These are phyloP conservation scores for Anoplopoma fimbria DNA, from an alignment of 2,113 vertebrate species.

Conservation along the genomic window DNA sequence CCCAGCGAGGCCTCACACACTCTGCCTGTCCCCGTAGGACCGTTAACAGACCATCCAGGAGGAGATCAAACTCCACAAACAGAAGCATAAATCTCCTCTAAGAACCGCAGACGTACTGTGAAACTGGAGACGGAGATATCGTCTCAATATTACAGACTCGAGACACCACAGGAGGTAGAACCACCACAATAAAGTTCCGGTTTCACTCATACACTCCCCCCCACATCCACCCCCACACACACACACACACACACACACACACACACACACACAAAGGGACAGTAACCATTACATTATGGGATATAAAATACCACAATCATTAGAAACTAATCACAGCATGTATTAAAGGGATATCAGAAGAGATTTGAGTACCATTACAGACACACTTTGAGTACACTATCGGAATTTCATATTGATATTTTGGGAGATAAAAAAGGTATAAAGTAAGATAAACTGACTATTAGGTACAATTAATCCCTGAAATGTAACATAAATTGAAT, in stretches of 20 bases:
- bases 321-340: neutral
- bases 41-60: conserved; percentile 6
- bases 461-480: neutral
- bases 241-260: too few relatives aligned
- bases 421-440: neutral
- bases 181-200: neutral
- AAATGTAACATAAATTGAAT: neutral
- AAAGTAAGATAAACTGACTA: neutral
- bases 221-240: too few relatives aligned
- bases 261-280: too few relatives aligned
- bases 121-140: neutral
- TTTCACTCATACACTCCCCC: neutral
- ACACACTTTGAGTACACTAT: neutral
- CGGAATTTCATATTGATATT: neutral
- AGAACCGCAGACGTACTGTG: neutral
- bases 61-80: conserved; percentile 13
- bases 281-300: neutral
- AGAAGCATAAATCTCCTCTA: neutral
- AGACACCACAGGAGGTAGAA: neutral
- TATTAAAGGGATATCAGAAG: neutral
- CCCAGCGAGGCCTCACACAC: neutral
- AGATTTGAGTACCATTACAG: neutral
- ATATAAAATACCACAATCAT: neutral
- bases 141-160: neutral
- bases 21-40: neutral